A percentile compares a stretch with the other conserved stretches of the same genome.
Evolutionary conservation across 2,888 invertebrate species (phyloP).

Genomic region (Toxonevra muliebris): DNA sequence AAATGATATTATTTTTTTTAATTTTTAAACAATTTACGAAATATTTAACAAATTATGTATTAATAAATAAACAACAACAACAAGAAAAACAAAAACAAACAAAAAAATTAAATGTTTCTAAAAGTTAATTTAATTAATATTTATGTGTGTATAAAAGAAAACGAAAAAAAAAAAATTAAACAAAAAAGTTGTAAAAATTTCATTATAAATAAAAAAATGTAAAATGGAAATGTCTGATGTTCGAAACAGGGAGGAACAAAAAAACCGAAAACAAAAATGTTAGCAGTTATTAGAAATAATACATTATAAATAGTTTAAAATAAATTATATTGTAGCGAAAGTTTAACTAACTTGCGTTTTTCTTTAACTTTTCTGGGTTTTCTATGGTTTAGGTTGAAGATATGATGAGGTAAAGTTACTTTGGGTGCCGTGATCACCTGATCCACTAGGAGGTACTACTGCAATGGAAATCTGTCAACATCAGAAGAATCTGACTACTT

Average conservation of each 20-base stretch:
- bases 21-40: background rate
- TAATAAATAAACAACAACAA: background rate
- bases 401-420: no score
- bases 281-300: conserved; percentile 21
- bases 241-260: conserved; percentile 21
- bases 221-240: conserved; percentile 28
- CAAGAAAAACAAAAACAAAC: background rate
- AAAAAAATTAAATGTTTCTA: conserved; percentile 3
- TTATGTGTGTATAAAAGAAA: background rate
- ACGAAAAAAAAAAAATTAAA: background rate
- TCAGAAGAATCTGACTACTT: no score
- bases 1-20: background rate
- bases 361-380: background rate
- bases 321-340: conserved; percentile 59
- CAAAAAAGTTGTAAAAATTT: background rate
- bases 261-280: conserved; percentile 14
- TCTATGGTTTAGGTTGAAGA: no score
- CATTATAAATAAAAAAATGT: conserved; percentile 16
- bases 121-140: background rate
- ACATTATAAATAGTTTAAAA: conserved; percentile 40
- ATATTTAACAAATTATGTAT: no score
- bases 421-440: no score
- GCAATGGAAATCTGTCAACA: no score
- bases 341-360: conserved; percentile 37
- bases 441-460: no score